Conservation (phyloP, 2,888 invertebrate genomes). For the Zygaena filipendulae region DNA sequence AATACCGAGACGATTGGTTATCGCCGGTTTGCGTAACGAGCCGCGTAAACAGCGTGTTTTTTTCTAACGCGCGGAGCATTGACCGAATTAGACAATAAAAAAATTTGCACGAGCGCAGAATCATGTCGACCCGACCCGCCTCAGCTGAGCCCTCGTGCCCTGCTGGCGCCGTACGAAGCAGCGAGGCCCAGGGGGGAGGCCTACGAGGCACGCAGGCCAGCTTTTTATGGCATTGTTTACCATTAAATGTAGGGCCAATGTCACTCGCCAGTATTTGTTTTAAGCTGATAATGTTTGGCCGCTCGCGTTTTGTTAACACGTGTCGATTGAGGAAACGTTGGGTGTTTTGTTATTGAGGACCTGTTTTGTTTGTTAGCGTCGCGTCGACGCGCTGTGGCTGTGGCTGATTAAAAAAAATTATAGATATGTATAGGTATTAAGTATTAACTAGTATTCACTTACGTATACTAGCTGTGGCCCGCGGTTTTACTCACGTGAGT, state of each 20-base stretch:
- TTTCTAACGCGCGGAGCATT: conserved; percentile 65
- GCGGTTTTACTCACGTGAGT: too few relatives aligned
- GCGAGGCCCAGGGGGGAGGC: conserved; percentile 7
- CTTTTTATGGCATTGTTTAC: conserved; percentile 25
- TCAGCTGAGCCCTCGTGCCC: conserved; percentile 21
- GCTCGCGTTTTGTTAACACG: too few relatives aligned
- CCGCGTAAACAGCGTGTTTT: conserved; percentile 55
- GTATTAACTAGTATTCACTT: too few relatives aligned
- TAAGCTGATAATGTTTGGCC: conserved; percentile 36
- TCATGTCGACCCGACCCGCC: conserved; percentile 61
- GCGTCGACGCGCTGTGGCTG: too few relatives aligned
- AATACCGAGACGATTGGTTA: too few relatives aligned
- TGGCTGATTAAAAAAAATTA: conserved; percentile 13
- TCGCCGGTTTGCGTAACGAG: conserved; percentile 58
- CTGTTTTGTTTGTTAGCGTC: too few relatives aligned
- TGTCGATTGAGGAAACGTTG: conserved; percentile 25
- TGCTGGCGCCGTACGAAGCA: conserved; percentile 4
- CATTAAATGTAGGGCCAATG: conserved; percentile 56
- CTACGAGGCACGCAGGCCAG: conserved; percentile 14
- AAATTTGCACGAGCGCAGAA: conserved; percentile 56
- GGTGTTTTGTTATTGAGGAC: conserved; percentile 9
- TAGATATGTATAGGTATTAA: too few relatives aligned
- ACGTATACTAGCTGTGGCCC: too few relatives aligned
- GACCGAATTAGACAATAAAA: conserved; percentile 64
- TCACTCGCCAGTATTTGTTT: conserved; percentile 36